Evolutionary conservation across 1,140 invertebrate species (phyloP).

Genomic region (Patella vulgata): DNA sequence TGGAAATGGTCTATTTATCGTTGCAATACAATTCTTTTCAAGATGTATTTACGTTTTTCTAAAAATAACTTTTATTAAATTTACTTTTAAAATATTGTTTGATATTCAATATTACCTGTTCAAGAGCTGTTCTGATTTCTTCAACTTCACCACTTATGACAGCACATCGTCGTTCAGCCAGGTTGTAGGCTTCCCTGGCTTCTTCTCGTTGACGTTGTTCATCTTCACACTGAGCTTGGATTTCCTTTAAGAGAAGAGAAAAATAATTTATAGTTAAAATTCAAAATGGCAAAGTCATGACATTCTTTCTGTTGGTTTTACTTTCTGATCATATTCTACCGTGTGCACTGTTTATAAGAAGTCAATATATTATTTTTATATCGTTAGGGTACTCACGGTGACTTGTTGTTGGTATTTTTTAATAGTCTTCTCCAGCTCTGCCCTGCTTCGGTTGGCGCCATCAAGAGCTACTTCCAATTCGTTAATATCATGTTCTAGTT

Average conservation of each 20-base stretch:
- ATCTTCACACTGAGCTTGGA: constrained; percentile 88
- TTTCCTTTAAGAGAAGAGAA: constrained; percentile 42
- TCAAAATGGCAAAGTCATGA: too few relatives aligned
- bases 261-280: too few relatives aligned
- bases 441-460: constrained; percentile 78
- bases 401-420: constrained; percentile 97
- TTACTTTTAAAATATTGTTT: too few relatives aligned
- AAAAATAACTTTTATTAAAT: too few relatives aligned
- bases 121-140: constrained; percentile 92
- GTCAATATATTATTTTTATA: too few relatives aligned
- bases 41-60: too few relatives aligned
- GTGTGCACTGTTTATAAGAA: too few relatives aligned
- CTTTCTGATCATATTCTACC: too few relatives aligned
- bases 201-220: constrained; percentile 97
- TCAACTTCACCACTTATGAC: constrained; percentile 95
- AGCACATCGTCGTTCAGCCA: constrained; percentile 95
- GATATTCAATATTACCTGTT: constrained; percentile 78
- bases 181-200: constrained; percentile 93
- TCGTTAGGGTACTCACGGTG: constrained; percentile 70
- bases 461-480: constrained; percentile 98
- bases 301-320: too few relatives aligned
- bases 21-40: too few relatives aligned
- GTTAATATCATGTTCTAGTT: constrained; percentile 99
- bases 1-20: too few relatives aligned
- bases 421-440: constrained; percentile 98